phyloP scores from a whole-genome alignment of 2,797 vertebrate species.

The Anguilla pacifica region DNA sequence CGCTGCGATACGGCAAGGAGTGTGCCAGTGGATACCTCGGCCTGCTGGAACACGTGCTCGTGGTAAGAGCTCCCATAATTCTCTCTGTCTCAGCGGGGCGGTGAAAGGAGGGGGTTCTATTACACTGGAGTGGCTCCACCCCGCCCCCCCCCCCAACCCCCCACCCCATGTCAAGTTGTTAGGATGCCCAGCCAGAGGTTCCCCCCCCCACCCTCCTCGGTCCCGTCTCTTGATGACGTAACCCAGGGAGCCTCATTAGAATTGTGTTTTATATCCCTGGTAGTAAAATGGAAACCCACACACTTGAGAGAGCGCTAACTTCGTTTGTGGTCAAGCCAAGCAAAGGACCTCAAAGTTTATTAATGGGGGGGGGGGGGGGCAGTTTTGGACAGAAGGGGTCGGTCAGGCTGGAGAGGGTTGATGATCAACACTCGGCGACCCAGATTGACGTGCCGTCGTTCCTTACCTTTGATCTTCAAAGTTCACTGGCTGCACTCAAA shows the following conservation, averaged over 20 bases:
- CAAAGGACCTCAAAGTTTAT: background rate
- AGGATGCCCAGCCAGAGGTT: constrained; percentile 22
- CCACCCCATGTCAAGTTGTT: background rate
- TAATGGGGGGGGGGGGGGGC: background rate
- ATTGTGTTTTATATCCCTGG: constrained; percentile 32
- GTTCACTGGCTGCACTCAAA: background rate
- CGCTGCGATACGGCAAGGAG: constrained; percentile 88
- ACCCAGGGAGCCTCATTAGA: constrained; percentile 2
- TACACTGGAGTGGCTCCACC: background rate
- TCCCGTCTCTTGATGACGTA: background rate
- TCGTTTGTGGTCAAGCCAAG: background rate
- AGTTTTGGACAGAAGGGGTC: background rate
- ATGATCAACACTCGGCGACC: background rate
- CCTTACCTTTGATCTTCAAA: background rate
- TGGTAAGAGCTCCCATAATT: constrained; percentile 76
- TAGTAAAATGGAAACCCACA: background rate
- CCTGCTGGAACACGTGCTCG: constrained; percentile 92
- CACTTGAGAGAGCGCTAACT: constrained; percentile 8
- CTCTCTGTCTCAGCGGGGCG: background rate
- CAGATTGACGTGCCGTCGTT: background rate
- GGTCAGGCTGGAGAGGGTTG: background rate
- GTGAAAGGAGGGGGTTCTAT: background rate
- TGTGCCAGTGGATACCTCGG: constrained; percentile 91
- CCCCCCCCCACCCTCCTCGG: background rate
- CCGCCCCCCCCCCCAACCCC: background rate